phyloP scores from a whole-genome alignment of 2,797 vertebrate species.

The Amphiprion clarkii region DNA sequence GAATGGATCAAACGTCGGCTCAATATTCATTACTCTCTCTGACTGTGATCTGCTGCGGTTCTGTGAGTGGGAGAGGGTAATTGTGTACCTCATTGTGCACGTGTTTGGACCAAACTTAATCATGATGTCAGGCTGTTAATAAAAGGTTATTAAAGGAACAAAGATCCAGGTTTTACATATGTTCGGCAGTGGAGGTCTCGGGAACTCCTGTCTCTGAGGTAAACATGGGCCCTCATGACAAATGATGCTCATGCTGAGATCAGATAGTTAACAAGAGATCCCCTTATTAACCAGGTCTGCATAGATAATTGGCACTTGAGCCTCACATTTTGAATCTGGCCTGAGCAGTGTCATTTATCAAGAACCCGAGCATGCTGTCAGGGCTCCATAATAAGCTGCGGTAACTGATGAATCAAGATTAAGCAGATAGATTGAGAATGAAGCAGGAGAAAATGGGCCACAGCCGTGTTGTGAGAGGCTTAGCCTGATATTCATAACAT shows the following conservation, averaged over 20 bases:
- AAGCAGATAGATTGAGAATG: conserved; percentile 91
- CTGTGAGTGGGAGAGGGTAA: conserved; percentile 70
- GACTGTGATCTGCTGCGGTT: conserved; percentile 87
- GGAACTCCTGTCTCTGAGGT: conserved; percentile 93
- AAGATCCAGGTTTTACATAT: conserved; percentile 99
- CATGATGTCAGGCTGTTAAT: conserved; percentile 99
- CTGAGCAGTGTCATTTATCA: conserved; percentile 99
- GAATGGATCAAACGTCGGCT: conserved; percentile 97
- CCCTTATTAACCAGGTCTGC: conserved; percentile 99
- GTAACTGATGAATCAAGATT: conserved; percentile 99
- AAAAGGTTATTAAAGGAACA: conserved; percentile 99
- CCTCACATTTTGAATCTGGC: conserved; percentile 98
- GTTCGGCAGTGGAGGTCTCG: conserved; percentile 95
- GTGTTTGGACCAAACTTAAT: conserved; percentile 94
- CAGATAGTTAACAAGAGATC: conserved; percentile 99
- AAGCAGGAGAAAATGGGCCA: conserved; percentile 88
- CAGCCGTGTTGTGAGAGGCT: conserved; percentile 89
- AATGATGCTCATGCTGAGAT: conserved; percentile 97
- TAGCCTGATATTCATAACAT: conserved; percentile 93
- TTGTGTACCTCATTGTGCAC: conserved; percentile 79
- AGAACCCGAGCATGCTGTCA: conserved; percentile 94
- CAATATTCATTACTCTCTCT: conserved; percentile 98
- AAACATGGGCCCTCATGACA: conserved; percentile 94
- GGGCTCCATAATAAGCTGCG: conserved; percentile 92
- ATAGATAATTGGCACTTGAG: conserved; percentile 99